These are phyloP conservation scores for Shargacucullia verbasci DNA, from an alignment of 2,888 invertebrate genomes.

Conservation along the genomic window DNA sequence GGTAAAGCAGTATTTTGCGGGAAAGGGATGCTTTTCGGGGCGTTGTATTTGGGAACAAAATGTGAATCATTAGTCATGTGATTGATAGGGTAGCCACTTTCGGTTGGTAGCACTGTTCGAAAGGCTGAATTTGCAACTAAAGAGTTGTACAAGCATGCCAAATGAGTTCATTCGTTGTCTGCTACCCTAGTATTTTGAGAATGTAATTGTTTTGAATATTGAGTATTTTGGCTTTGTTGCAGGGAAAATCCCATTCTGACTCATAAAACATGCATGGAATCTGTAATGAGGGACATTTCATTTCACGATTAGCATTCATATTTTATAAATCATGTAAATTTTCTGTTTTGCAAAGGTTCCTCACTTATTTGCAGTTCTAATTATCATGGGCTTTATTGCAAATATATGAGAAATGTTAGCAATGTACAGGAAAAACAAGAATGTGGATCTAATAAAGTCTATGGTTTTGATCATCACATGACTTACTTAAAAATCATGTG, in stretches of 20 bases:
- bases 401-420: not conserved
- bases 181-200: slow-evolving; percentile 8
- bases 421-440: slow-evolving; percentile 20
- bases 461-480: slow-evolving; percentile 70
- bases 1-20: slow-evolving; percentile 30
- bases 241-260: not conserved
- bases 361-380: not conserved
- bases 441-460: slow-evolving; percentile 8
- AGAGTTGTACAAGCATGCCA: slow-evolving; percentile 1
- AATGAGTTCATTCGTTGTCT: not conserved
- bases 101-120: slow-evolving; percentile 70
- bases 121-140: slow-evolving; percentile 34
- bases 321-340: slow-evolving; percentile 2
- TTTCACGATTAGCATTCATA: slow-evolving; percentile 5
- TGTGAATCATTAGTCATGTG: slow-evolving; percentile 73
- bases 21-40: slow-evolving; percentile 53
- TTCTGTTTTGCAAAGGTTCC: too few species aligned
- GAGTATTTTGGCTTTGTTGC: not conserved
- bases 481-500: slow-evolving; percentile 74
- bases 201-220: slow-evolving; percentile 10
- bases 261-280: slow-evolving; percentile 1
- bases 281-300: not conserved
- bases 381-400: too few species aligned
- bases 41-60: slow-evolving; percentile 55
- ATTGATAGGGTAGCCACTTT: slow-evolving; percentile 60